Percentiles rank a stretch among this genome's conserved stretches.
phyloP scores from a whole-genome alignment of 1,140 invertebrate genomes.

The Cydia fagiglandana region DNA sequence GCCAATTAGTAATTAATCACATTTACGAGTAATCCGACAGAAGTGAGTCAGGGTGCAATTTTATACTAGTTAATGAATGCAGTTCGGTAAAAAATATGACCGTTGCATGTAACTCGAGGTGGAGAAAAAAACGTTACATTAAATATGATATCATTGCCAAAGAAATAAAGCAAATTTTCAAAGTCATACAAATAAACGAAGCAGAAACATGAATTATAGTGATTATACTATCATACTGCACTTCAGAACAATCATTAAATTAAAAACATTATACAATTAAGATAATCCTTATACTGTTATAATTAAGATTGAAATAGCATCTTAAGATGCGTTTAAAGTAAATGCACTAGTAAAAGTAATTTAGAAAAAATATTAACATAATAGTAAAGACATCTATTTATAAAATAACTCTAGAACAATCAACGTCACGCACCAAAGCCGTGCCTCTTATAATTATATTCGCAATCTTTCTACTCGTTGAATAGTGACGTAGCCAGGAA shows the following conservation, averaged over 20 bases:
- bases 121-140: neutral
- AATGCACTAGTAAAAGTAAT: neutral
- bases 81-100: neutral
- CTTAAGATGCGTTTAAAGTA: neutral
- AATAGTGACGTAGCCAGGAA: conserved; percentile 31
- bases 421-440: neutral
- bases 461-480: conserved; percentile 8
- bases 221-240: neutral
- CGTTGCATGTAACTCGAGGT: neutral
- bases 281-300: neutral
- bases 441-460: conserved; percentile 5
- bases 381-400: neutral
- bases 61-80: conserved; percentile 22
- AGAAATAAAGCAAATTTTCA: neutral
- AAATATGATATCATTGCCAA: conserved; percentile 15
- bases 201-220: neutral
- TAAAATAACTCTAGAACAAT: neutral
- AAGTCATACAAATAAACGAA: neutral
- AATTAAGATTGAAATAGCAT: neutral
- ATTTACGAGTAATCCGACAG: neutral
- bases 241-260: neutral
- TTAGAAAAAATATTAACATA: neutral
- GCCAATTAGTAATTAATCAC: conserved; percentile 35
- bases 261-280: neutral
- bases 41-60: conserved; percentile 24